Base-by-base conservation (phyloP, 2,797 vertebrate genomes). In the Oophaga sylvatica region DNA sequence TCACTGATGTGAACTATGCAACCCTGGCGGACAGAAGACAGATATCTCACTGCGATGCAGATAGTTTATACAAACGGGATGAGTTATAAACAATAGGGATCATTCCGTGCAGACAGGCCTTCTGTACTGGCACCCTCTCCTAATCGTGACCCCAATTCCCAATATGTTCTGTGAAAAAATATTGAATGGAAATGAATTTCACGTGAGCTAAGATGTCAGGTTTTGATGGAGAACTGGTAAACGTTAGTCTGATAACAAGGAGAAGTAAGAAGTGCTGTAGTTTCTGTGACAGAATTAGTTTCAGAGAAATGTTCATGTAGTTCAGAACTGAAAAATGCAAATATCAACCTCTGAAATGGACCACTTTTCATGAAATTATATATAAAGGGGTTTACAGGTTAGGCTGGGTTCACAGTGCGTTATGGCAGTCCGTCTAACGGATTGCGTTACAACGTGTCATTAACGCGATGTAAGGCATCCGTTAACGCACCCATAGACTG, bases 61-160 rank as follows among this genome's bases (percentile, higher is more conserved):
- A 63, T 63, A 79, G 84, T 89, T 86, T 86, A 89, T 83, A 82
- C 19, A 78, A 83, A 15, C 3, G 35, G 65, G 88, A 86, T 79
- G 73, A 89, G 80, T 81, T 86, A 83, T 89, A 89, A 82, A 89
- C 88, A 89, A 56, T 89, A 78, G n/a, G 80, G 80, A 89, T 89
- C 22, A 82, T 89, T 86, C 75, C 88, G 86, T 73, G 87, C 70
- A 71, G 80, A 26, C 84, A n/a, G 88, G 84, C 83, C 83, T 81
- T 84, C 79, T 57, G 83, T 80, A 67, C 80, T 86, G 88, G 84
- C 84, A 85, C 77, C 71, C 87, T 57, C 60, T 59, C 57, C 70
- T 7, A 80, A 26, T 29, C 57, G 12, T 67, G 45, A 45, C 48
- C 48, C 76, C 63, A 85, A 67, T 63, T 62, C 60, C 41, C 65